Base-by-base conservation (phyloP, 2,797 vertebrate species). In the Gobionotothen gibberifrons region DNA sequence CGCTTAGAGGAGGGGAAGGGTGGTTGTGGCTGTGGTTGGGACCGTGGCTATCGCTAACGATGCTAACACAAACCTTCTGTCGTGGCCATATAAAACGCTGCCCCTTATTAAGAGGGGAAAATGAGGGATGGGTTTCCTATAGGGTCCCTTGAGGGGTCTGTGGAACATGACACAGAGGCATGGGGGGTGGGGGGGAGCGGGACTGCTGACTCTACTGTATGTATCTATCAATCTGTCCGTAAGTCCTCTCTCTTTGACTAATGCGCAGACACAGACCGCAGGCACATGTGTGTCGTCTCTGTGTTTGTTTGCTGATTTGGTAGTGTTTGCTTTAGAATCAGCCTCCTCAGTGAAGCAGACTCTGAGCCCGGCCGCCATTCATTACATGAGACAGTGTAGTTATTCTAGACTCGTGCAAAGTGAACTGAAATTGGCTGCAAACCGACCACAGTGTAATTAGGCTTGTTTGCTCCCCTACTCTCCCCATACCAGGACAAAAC, bases 1-100 rank as follows among this genome's bases (percentile, higher is more conserved):
- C 74, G 36, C 62, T 57, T 57, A 36, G 47, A 82, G 65, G 52
- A 69, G 69, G 56, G 75, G 55, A n/a, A 3, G 53, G 46, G 48
- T 19, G 58, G 36, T n/a, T 54, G 56, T 61, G 6, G 72, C 42
- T 56, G 81, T 67, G 53, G 81, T 69, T 66, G 54, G 71, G 72
- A 64, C 83, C 26, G 72, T 4, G 67, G 79, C 83, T 87, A 81
- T 80, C 36, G 74, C 86, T 89, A 89, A 90, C 69, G 61, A 78
- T 10, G 74, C 75, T 91, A 84, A 90, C 85, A 44, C 81, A 92
- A 93, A 94, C 77, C 78, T 81, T 86, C 87, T 92, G 88, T 74
- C 77, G 49, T 17, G 14, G 82, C 74, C 85, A 82, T 90, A 90
- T 92, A 91, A 93, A 86, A 83, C 9, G 36, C 66, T 81, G 85